Evolutionary conservation across 2,113 vertebrate species (phyloP), one percentile per base, ranked within the genome.

Genomic region (Apeltes quadracus): DNA sequence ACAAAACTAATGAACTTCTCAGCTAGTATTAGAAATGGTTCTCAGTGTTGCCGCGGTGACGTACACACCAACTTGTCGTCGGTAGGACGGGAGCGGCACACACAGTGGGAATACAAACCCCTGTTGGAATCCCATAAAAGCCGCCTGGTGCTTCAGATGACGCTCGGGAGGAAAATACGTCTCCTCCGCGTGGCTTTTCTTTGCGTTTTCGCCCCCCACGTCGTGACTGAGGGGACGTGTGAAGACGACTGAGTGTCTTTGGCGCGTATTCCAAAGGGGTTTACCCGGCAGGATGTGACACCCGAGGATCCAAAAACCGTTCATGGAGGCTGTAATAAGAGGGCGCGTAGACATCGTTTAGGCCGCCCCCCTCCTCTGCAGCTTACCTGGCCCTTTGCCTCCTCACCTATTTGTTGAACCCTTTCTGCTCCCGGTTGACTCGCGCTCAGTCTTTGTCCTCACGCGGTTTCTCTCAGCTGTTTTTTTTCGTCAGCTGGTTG

Each of bases 111-210:
- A 64, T 14, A 34, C 5, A 13, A 48, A 15, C 62, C 41, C 53
- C 68, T 41, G 57, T 69, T 41, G 32, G 68, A 27, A 34, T 38
- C 43, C 10, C 69, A 32, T 73, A 78, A 82, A 79, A 55, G 63
- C 41, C 0, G 10, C 16, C 34, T 56, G 55, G 65, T 48, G 7
- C 56, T 50, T n/a, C 62, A 57, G 74, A 79, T 32, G 63, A 83
- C 39, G 57, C 6, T 29, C 2, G 2, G 41, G 56, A 63, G 13
- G 23, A 3, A 53, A 15, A 69, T n/a, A 55, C 2, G 25, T 67
- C 18, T 61, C 59, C 54, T 23, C 56, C 61, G 12, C 0, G 15
- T 56, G 9, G 56, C 10, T 44, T 62, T 59, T 34, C 72, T 53
- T 69, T 61, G 23, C 16, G 20, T 50, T 29, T 50, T 29, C 56